These are phyloP conservation scores for Elephas maximus DNA, from an alignment of 2,113 vertebrate genomes.

Conservation along the genomic window DNA sequence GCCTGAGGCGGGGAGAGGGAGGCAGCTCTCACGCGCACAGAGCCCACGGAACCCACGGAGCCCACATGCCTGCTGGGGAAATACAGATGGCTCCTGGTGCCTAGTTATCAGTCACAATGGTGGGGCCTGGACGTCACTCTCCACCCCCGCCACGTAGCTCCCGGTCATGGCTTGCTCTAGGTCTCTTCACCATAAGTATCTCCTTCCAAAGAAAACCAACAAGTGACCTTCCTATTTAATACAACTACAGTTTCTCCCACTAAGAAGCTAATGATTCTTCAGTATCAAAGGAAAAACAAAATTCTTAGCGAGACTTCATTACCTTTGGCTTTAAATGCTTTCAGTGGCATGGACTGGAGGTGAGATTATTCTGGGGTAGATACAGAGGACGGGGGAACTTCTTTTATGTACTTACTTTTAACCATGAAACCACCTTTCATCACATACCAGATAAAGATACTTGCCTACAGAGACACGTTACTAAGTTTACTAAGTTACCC, in stretches of 20 bases:
- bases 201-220: constrained; percentile 61
- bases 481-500: constrained; percentile 57
- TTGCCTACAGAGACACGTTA: constrained; percentile 11
- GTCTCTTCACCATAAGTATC: not conserved
- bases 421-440: constrained; percentile 28
- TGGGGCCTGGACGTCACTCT: not conserved
- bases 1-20: not conserved
- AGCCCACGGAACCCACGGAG: not conserved
- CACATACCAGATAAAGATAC: constrained; percentile 52
- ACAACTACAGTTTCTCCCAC: not conserved
- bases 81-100: not conserved
- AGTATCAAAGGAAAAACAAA: not conserved
- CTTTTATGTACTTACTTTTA: not conserved
- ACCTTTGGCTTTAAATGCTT: constrained; percentile 47
- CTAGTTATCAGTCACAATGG: not conserved
- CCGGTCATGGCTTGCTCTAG: not conserved
- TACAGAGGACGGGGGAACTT: not conserved
- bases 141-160: not conserved
- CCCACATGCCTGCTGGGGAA: constrained; percentile 39
- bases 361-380: constrained; percentile 13
- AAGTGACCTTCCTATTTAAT: not conserved
- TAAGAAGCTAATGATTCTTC: constrained; percentile 43
- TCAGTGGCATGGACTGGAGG: not conserved
- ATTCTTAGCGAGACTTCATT: not conserved
- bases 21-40: not conserved